Evolutionary conservation across 2,888 invertebrate species (phyloP).

Genomic region (Osmoderma eremita): DNA sequence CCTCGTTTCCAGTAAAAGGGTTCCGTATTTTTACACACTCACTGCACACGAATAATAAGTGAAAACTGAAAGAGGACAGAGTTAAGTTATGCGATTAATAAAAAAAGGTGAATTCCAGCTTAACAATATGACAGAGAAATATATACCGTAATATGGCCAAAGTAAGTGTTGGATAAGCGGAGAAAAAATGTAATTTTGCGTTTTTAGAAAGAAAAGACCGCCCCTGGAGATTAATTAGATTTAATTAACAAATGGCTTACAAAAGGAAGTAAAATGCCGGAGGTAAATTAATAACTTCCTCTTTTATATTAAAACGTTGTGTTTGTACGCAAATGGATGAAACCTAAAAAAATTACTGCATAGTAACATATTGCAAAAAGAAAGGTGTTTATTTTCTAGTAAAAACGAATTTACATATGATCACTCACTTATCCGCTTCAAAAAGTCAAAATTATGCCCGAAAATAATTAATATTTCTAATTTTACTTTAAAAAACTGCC

Average conservation of each 20-base stretch:
- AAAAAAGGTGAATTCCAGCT: constrained; percentile 38
- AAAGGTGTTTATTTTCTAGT: no score
- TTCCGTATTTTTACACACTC: constrained; percentile 28
- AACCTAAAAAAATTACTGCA: no score
- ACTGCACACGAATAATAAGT: constrained; percentile 35
- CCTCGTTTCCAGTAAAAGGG: constrained; percentile 12
- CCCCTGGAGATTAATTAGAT: constrained; percentile 55
- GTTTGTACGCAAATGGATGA: not conserved
- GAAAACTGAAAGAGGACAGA: constrained; percentile 14
- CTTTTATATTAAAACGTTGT: not conserved
- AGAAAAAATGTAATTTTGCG: constrained; percentile 31
- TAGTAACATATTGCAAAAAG: no score
- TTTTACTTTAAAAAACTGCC: no score
- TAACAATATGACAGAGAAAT: constrained; percentile 42
- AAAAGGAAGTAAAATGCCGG: constrained; percentile 45
- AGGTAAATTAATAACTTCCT: constrained; percentile 54
- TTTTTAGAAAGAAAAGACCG: constrained; percentile 21
- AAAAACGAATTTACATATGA: no score
- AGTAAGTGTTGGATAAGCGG: constrained; percentile 42
- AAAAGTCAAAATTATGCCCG: no score
- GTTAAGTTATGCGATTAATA: constrained; percentile 38
- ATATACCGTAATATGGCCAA: constrained; percentile 41
- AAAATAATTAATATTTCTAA: no score
- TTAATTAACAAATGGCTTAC: constrained; percentile 58
- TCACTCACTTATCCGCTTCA: no score